phyloP scores from a whole-genome alignment of 2,113 vertebrate species.

The Andinoacara biseriatus region DNA sequence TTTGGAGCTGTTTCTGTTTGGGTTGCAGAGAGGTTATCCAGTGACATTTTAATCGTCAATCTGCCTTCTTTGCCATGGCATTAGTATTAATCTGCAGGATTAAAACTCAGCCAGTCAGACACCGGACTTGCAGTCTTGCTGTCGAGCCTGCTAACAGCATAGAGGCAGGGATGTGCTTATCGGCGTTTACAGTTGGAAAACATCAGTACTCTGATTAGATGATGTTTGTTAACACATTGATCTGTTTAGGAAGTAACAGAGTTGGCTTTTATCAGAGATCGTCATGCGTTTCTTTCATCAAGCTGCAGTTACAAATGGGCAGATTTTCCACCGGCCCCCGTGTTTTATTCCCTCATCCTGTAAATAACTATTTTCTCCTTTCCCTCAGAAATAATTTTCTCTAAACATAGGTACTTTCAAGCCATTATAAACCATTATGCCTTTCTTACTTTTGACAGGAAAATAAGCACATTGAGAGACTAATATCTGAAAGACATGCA shows the following conservation, averaged over 20 bases:
- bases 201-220: slow-evolving; percentile 30
- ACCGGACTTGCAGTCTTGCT: slow-evolving; percentile 60
- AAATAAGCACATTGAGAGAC: not conserved
- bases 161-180: slow-evolving; percentile 42
- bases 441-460: not conserved
- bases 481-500: not conserved
- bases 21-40: slow-evolving; percentile 76
- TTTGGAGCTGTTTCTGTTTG: slow-evolving; percentile 74
- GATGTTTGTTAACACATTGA: slow-evolving; percentile 10
- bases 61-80: slow-evolving; percentile 72
- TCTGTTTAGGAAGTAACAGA: not conserved
- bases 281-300: not conserved
- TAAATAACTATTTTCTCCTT: not conserved
- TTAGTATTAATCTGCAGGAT: slow-evolving; percentile 77
- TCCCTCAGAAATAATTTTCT: not conserved
- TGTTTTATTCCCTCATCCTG: not conserved
- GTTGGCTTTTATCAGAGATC: slow-evolving; percentile 4
- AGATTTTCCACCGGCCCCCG: not conserved
- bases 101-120: slow-evolving; percentile 68
- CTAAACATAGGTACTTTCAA: not conserved
- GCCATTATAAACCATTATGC: not conserved
- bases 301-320: not conserved
- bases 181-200: slow-evolving; percentile 41
- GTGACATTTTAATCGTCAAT: slow-evolving; percentile 83
- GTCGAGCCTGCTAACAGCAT: slow-evolving; percentile 19